Evolutionary conservation across 2,888 invertebrate species (phyloP), one percentile per base, ranked within the genome.

Genomic region (Globia sparganii): DNA sequence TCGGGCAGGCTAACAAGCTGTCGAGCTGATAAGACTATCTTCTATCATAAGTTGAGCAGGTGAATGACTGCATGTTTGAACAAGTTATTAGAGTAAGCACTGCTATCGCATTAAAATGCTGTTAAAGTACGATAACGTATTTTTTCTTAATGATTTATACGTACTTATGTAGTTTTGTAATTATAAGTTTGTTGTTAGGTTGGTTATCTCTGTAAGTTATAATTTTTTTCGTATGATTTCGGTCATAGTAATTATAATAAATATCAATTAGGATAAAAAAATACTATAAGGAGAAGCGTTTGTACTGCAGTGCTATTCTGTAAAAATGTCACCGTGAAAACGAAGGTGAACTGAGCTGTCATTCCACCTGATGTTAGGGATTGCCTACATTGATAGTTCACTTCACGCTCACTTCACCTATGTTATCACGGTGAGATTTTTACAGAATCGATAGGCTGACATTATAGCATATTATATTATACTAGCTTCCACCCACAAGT

Each of bases 41-140:
- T 86, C 85, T 89, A 91, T 92, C 91, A 92, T 92, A 90, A 92
- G 91, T 89, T 90, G 91, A 89, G 89, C 93, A 94, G 94, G 95
- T 95, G 93, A 94, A 92, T 90, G 93, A 94, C 92, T 93, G 87
- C 86, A 86, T 92, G 92, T 93, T 92, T 91, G 89, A 89, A 90
- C 91, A 91, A 92, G 87, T 91, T 90, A 91, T 92, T 92, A 92
- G 91, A 90, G 84, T 85, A 85, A 81, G 84, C 86, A 85, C 78
- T 86, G 88, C 88, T 93, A 94, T 93, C 93, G 86, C 89, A 91
- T 93, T 91, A 91, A 92, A 93, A 93, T 89, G 89, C 78, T 87
- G 84, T 88, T 90, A 81, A 82, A 77, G 87, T 88, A 80, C 64
- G 87, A 87, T 88, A 84, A 81, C 40, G 65, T 58, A 18, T 70